Percentiles rank a stretch among this genome's conserved stretches.
Evolutionary conservation across 2,797 vertebrate genomes (phyloP).

Genomic region (Mormyrus hasselquistii): DNA sequence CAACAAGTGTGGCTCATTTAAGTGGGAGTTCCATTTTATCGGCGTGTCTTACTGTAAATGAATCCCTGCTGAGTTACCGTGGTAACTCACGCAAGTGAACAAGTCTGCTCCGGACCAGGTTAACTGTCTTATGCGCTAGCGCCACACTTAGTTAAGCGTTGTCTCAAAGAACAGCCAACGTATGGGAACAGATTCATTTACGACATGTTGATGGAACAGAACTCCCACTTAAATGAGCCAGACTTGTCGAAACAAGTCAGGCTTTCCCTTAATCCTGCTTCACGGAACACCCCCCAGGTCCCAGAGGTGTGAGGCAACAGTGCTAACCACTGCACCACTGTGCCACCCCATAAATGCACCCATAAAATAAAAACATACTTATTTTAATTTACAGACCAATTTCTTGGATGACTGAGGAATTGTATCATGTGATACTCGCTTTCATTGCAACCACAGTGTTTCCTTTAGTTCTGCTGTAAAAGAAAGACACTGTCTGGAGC

Average conservation of each 20-base stretch:
- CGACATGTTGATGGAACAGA: not conserved
- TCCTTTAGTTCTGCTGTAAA: not conserved
- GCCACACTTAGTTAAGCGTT: not conserved
- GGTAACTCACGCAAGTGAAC: too few relatives aligned
- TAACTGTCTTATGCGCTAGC: not conserved
- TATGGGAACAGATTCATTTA: not conserved
- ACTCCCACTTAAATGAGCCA: not conserved
- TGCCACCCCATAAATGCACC: not conserved
- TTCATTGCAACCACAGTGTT: not conserved
- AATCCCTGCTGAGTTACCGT: too few relatives aligned
- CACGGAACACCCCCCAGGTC: not conserved
- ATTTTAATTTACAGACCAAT: not conserved
- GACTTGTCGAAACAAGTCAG: not conserved
- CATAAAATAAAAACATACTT: not conserved
- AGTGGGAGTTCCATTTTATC: too few relatives aligned
- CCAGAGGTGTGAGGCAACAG: not conserved
- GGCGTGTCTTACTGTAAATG: too few relatives aligned
- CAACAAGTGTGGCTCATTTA: too few relatives aligned
- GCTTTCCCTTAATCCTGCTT: not conserved
- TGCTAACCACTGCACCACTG: not conserved
- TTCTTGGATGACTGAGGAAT: not conserved
- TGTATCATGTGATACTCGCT: not conserved
- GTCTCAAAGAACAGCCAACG: not conserved
- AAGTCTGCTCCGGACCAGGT: not conserved
- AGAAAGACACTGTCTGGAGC: not conserved